phyloP scores from a whole-genome alignment of 2,113 vertebrate genomes.

The Cynoglossus semilaevis region DNA sequence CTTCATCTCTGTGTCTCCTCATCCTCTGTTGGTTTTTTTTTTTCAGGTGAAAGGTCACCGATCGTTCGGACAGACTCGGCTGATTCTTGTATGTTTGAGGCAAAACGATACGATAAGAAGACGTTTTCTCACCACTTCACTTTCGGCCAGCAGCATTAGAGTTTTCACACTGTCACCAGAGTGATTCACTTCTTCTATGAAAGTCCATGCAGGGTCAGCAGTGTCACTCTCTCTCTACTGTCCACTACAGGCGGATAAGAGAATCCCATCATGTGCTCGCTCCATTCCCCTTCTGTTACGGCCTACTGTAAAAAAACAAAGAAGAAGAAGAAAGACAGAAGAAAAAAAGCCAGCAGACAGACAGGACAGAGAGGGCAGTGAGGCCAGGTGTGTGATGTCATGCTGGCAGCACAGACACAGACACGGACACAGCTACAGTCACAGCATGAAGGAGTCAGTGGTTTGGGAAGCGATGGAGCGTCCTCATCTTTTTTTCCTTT shows the following conservation, averaged over 20 bases:
- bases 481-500: not conserved
- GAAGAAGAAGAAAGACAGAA: slow-evolving; percentile 6
- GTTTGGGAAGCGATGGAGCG: slow-evolving; percentile 26
- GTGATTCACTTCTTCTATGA: slow-evolving; percentile 45
- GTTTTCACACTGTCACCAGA: slow-evolving; percentile 32
- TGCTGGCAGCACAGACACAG: slow-evolving; percentile 62
- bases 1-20: slow-evolving; percentile 12
- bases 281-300: too few species aligned
- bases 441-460: slow-evolving; percentile 37
- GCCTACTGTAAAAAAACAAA: too few species aligned
- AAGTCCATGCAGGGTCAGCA: slow-evolving; percentile 60
- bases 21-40: slow-evolving; percentile 36
- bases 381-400: slow-evolving; percentile 57
- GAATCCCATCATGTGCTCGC: not conserved
- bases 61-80: slow-evolving; percentile 41
- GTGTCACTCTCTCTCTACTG: not conserved
- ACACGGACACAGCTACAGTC: slow-evolving; percentile 53
- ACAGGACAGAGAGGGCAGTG: not conserved
- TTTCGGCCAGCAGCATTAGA: slow-evolving; percentile 57
- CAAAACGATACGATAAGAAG: slow-evolving; percentile 8
- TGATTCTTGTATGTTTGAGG: slow-evolving; percentile 15
- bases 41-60: slow-evolving; percentile 62
- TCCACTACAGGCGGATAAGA: too few species aligned
- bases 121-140: slow-evolving; percentile 36
- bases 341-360: too few species aligned